phyloP scores from a whole-genome alignment of 2,888 invertebrate species.

The Caenorhabditis sp. region DNA sequence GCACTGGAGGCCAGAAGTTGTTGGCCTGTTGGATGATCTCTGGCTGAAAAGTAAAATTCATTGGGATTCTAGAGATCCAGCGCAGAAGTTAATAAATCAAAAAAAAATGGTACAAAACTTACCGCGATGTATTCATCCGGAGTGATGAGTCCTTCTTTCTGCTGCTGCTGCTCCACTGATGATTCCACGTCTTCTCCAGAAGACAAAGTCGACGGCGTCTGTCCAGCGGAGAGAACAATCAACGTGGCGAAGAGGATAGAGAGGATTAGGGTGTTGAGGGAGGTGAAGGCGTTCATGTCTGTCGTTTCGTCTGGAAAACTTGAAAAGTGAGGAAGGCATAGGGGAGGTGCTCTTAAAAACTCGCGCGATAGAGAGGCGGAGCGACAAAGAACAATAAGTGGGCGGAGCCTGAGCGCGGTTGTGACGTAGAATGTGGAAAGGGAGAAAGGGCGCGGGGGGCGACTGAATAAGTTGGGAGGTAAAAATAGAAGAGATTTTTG shows the following conservation, averaged over 20 bases:
- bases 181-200: slow-evolving; percentile 24
- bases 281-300: slow-evolving; percentile 56
- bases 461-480: slow-evolving; percentile 1
- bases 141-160: slow-evolving; percentile 22
- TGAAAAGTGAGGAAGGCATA: slow-evolving; percentile 2
- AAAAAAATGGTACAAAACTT: slow-evolving; percentile 1
- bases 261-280: slow-evolving; percentile 46
- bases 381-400: slow-evolving; percentile 29
- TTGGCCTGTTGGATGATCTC: slow-evolving; percentile 17
- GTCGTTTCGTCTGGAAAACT: slow-evolving; percentile 35
- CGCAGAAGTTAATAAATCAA: no score
- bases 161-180: background rate
- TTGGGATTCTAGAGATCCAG: no score
- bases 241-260: slow-evolving; percentile 52
- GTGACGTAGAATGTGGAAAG: slow-evolving; percentile 9
- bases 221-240: slow-evolving; percentile 32
- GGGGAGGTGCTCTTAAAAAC: slow-evolving; percentile 33
- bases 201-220: slow-evolving; percentile 22
- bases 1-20: slow-evolving; percentile 53
- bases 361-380: background rate
- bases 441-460: slow-evolving; percentile 2
- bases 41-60: slow-evolving; percentile 17
- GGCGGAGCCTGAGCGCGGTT: slow-evolving; percentile 7
- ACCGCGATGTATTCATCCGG: slow-evolving; percentile 43
- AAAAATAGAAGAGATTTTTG: background rate